Conservation (phyloP, 2,113 vertebrate genomes). For the Dipodomys merriami region DNA sequence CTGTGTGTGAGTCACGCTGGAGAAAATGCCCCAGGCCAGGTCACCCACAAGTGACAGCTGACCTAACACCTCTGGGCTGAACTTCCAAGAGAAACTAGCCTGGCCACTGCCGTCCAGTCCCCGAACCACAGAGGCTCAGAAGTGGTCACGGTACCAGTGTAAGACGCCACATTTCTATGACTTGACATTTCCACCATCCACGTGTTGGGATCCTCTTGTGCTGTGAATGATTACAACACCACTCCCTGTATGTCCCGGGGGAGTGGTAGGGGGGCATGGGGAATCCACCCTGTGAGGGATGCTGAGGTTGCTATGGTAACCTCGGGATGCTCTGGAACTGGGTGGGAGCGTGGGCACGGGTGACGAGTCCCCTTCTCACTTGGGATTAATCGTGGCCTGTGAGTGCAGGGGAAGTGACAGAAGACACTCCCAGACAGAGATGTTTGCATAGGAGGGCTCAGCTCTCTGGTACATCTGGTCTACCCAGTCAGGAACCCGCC, state of each 20-base stretch:
- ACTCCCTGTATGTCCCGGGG: background rate
- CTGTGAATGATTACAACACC: background rate
- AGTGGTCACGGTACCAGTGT: too few relatives aligned
- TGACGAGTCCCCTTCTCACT: too few relatives aligned
- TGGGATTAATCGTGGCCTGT: background rate
- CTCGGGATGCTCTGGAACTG: background rate
- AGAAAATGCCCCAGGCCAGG: background rate
- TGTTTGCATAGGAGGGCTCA: background rate
- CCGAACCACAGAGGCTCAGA: background rate
- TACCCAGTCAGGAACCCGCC: too few relatives aligned
- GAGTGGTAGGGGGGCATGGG: background rate
- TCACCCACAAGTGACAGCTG: background rate
- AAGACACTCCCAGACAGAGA: background rate
- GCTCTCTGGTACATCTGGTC: background rate
- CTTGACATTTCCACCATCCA: background rate
- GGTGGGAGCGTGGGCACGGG: too few relatives aligned
- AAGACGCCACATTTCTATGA: background rate
- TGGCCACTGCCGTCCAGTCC: too few relatives aligned
- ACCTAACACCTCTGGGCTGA: background rate
- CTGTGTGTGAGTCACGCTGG: background rate
- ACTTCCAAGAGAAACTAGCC: too few relatives aligned
- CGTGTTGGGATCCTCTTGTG: background rate
- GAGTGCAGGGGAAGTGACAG: background rate
- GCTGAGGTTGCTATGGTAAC: background rate
- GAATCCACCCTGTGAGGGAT: background rate